Conservation (phyloP, 2,113 vertebrate species). For the Gasterosteus aculeatus region DNA sequence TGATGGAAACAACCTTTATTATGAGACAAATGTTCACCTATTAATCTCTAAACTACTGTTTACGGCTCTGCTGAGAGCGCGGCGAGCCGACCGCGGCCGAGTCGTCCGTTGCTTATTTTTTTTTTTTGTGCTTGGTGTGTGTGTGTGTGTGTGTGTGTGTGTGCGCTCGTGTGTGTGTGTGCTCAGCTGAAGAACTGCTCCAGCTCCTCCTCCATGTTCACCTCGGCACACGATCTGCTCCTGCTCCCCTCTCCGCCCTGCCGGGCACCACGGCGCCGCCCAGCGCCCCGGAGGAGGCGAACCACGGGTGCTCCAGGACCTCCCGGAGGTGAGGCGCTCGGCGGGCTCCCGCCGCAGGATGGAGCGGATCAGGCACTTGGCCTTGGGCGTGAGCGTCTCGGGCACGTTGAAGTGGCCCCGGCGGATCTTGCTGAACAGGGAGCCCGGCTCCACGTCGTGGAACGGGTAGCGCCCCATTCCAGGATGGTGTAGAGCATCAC, state of each 20-base stretch:
- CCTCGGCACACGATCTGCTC: slow-evolving; percentile 98
- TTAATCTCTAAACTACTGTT: slow-evolving; percentile 76
- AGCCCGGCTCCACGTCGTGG: slow-evolving; percentile 97
- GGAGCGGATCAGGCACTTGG: slow-evolving; percentile 98
- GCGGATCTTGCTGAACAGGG: slow-evolving; percentile 98
- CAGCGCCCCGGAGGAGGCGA: slow-evolving; percentile 86
- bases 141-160: too few species aligned
- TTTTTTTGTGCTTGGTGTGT: slow-evolving; percentile 63
- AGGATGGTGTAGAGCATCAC: slow-evolving; percentile 99
- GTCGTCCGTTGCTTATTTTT: slow-evolving; percentile 54
- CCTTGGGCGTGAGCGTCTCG: slow-evolving; percentile 96
- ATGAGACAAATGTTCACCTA: slow-evolving; percentile 77
- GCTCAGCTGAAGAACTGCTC: slow-evolving; percentile 99
- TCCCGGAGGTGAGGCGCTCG: slow-evolving; percentile 97
- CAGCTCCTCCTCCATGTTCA: slow-evolving; percentile 97
- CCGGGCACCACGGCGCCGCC: slow-evolving; percentile 83
- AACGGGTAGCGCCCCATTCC: slow-evolving; percentile 98
- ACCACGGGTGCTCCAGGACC: slow-evolving; percentile 99
- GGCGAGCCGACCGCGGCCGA: slow-evolving; percentile 69
- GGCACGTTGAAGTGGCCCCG: slow-evolving; percentile 99
- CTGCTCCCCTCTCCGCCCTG: slow-evolving; percentile 86
- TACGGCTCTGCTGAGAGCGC: slow-evolving; percentile 61
- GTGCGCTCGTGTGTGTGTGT: slow-evolving; percentile 34
- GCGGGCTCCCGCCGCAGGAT: slow-evolving; percentile 94
- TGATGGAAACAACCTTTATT: slow-evolving; percentile 75